phyloP scores from a whole-genome alignment of 2,888 invertebrate species.

The Linnaemya tessellans region DNA sequence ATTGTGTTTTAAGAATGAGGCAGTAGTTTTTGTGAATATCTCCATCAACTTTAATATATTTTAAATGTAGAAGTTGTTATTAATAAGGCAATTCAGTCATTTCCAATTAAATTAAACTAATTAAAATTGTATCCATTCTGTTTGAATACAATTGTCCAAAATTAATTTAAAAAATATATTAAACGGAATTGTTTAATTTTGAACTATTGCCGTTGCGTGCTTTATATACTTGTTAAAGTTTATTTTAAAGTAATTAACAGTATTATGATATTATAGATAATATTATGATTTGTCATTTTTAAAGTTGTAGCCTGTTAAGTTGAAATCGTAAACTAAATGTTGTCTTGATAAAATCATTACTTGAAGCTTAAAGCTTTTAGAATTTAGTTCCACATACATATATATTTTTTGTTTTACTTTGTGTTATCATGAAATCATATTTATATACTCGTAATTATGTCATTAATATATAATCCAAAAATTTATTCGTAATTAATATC shows the following conservation, averaged over 20 bases:
- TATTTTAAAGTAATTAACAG: conserved; percentile 61
- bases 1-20: too few species aligned
- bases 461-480: not conserved
- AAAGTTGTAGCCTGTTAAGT: not conserved
- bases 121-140: conserved; percentile 70
- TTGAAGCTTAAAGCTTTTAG: conserved; percentile 51
- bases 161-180: conserved; percentile 5
- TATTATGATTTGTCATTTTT: conserved; percentile 12
- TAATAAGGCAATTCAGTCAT: not conserved
- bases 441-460: not conserved
- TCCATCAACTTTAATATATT: too few species aligned
- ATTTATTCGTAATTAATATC: conserved; percentile 17
- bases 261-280: not conserved
- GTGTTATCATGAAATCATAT: not conserved
- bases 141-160: conserved; percentile 56
- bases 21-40: too few species aligned
- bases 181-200: conserved; percentile 47
- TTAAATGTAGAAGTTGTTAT: too few species aligned
- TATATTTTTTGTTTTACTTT: conserved; percentile 1
- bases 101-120: conserved; percentile 51
- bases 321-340: conserved; percentile 12
- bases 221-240: conserved; percentile 62
- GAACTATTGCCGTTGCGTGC: conserved; percentile 63
- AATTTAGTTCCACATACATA: conserved; percentile 9
- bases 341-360: conserved; percentile 24